Conservation (phyloP, 2,113 vertebrate genomes). For the Australoheros scitulus region DNA sequence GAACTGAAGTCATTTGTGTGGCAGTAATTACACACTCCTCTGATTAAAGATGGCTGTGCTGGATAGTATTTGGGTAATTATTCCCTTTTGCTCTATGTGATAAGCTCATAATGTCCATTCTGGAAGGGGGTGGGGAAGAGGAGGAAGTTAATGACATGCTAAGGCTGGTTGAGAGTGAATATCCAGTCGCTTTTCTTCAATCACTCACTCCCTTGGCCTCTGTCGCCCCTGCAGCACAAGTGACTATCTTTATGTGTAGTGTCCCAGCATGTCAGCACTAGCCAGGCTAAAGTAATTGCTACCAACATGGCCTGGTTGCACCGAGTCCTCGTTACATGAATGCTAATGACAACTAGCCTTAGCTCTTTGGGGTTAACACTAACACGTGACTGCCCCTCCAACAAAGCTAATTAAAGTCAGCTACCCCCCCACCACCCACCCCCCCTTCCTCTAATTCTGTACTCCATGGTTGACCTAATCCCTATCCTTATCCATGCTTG, state of each 20-base stretch:
- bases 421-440: constrained; percentile 7
- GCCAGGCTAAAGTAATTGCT: constrained; percentile 67
- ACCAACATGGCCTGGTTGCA: constrained; percentile 64
- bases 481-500: constrained; percentile 72
- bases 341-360: constrained; percentile 71
- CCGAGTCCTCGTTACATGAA: constrained; percentile 56
- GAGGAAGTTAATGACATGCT: constrained; percentile 74
- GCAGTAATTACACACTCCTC: constrained; percentile 81
- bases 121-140: constrained; percentile 36
- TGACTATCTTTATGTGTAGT: constrained; percentile 64
- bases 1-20: constrained; percentile 78
- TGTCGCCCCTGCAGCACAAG: constrained; percentile 57
- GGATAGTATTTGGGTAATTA: constrained; percentile 82
- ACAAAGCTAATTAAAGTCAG: constrained; percentile 77
- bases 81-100: constrained; percentile 78
- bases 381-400: constrained; percentile 63
- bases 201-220: constrained; percentile 69
- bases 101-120: constrained; percentile 77
- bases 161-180: constrained; percentile 67
- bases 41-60: constrained; percentile 79
- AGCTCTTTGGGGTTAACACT: constrained; percentile 55
- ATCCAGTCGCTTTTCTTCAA: constrained; percentile 71
- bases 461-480: constrained; percentile 78
- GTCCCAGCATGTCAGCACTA: constrained; percentile 64
- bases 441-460: constrained; percentile 63